Base-by-base conservation (phyloP, 1,140 invertebrate species). In the Spodoptera frugiperda region DNA sequence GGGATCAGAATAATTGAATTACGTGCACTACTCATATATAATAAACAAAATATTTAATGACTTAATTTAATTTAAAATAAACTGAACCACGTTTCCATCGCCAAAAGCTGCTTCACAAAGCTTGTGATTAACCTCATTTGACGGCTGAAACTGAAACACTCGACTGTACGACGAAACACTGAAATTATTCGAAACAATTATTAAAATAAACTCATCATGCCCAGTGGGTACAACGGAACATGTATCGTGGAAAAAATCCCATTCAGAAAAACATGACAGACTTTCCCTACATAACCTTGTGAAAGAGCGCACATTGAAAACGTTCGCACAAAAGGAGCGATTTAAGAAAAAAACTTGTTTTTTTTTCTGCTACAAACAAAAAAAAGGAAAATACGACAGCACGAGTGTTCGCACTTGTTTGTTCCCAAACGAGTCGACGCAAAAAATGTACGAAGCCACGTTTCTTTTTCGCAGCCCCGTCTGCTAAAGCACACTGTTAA, bases 371-470 rank as follows among this genome's bases (percentile, higher is more conserved):
- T 17, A 15, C n/a, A 63, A 44, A n/a, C n/a, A n/a, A n/a, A n/a
- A n/a, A 14, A 63, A 68, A 49, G 33, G 33, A 51, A 51, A 48
- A 30, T 30, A 68, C 19, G 17, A 17, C 11, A 51, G 51, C 65
- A 51, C 65, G 48, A 68, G 65, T 68, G 65, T 51, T 53, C 46
- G 48, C 48, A 68, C 46, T 68, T 49, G 63, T 67, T 67, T 68
- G 46, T 48, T 25, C 19, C 39, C 11, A 51, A 68, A 68, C 65
- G 46, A 68, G 48, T 68, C n/a, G 30, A 12, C n/a, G 59, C 33
- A 63, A 63, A 63, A 63, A 63, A 63, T 44, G 11, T 44, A 63
- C 59, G 59, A 17, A 19, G 15, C 30, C 10, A 15, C 33, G 12
- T 25, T 63, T 44, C n/a, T 63, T 63, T 44, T 44, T 15, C 33